Base-by-base conservation (phyloP, 64 coral and sea anemone species). In the Catalaphyllia jardinei region DNA sequence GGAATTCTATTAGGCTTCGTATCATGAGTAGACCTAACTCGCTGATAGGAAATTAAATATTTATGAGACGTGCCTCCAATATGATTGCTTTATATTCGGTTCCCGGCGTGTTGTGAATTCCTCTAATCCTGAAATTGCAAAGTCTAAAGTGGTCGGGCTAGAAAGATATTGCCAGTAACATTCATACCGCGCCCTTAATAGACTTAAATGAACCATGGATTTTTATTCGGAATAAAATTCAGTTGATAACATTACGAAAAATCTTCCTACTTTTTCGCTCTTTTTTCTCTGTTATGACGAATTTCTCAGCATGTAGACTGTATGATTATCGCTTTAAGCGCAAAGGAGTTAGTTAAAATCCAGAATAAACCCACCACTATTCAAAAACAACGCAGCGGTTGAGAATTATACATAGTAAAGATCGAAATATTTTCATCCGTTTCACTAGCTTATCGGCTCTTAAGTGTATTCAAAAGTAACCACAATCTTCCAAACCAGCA, bases 31-130 rank as follows among this genome's bases (percentile, higher is more conserved):
- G 71, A 71, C 81, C 39, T 14, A 50, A 85, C 62, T 38, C 39
- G 24, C 22, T 29, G 12, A 71, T 51, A 71, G 63, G 62, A 85
- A 85, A 85, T 85, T 9, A 85, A 85, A 85, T 71, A 72, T 85
- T 85, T 71, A 85, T 85, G 62, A 71, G 62, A 24, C 67, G 4
- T n/a, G 61, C 22, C 31, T 8, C 38, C 63, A 29, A 16, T 42
- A 67, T 16, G 60, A 83, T 38, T 85, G 63, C 65, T 52, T 52
- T 85, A 71, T 85, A 51, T 13, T 11, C 10, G 63, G 10, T 51
- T 69, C 81, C 30, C 46, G 39, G 81, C 63, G 81, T 71, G 63
- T 22, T 16, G 35, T 46, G 63, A 85, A 64, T 85, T 85, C 31
- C 42, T 71, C 27, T 46, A 49, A 69, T 69, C 24, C 63, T 71